Evolutionary conservation across 1,140 invertebrate genomes (phyloP).

Genomic region (Acromyrmex charruanus): DNA sequence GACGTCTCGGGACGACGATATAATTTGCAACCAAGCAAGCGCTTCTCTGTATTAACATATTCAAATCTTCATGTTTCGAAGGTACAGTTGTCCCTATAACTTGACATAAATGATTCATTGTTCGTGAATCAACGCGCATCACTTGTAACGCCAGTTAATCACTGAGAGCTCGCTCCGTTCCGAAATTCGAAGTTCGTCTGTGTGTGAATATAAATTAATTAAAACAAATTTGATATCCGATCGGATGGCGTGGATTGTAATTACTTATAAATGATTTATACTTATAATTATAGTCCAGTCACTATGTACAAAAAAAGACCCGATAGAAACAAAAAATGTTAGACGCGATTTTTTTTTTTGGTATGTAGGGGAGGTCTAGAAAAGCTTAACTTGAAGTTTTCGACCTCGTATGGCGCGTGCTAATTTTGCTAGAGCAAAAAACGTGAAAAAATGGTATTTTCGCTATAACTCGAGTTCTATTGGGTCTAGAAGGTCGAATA

Average conservation of each 20-base stretch:
- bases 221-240: slow-evolving; percentile 42
- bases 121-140: slow-evolving; percentile 54
- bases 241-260: slow-evolving; percentile 9
- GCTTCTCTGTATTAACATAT: slow-evolving; percentile 55
- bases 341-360: too few species aligned
- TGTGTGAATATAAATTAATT: slow-evolving; percentile 52
- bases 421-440: too few species aligned
- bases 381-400: too few species aligned
- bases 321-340: too few species aligned
- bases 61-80: slow-evolving; percentile 45
- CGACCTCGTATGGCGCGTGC: too few species aligned
- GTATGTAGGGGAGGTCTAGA: too few species aligned
- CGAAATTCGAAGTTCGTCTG: neutral
- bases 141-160: slow-evolving; percentile 52
- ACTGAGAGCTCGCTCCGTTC: neutral
- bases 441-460: too few species aligned
- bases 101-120: slow-evolving; percentile 58
- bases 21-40: slow-evolving; percentile 42
- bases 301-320: too few species aligned
- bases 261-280: slow-evolving; percentile 30
- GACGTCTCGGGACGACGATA: slow-evolving; percentile 38
- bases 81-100: neutral
- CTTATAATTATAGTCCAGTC: too few species aligned
- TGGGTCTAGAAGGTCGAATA: too few species aligned
- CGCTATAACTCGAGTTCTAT: too few species aligned